phyloP scores from a whole-genome alignment of 2,888 invertebrate species.

The Tenthredo distinguenda region DNA sequence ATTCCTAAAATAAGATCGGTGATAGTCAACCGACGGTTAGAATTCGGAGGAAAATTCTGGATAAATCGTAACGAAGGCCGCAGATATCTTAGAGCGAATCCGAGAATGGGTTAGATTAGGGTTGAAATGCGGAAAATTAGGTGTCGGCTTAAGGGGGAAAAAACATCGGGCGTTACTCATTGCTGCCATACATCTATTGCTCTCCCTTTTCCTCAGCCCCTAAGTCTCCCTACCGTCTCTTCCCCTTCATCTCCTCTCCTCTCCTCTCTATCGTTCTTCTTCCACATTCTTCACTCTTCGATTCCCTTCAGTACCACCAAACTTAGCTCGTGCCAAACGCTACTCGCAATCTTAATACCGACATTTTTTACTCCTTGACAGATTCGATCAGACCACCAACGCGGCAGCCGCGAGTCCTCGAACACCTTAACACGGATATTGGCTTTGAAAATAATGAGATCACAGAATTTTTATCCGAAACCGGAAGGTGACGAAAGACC shows the following conservation, averaged over 20 bases:
- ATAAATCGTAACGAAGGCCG: constrained; percentile 28
- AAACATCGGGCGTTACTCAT: constrained; percentile 60
- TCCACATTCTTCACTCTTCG: constrained; percentile 47
- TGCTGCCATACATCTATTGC: constrained; percentile 63
- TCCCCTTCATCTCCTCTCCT: background rate
- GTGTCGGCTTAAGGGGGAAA: constrained; percentile 56
- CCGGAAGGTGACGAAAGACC: background rate
- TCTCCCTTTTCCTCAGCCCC: constrained; percentile 41
- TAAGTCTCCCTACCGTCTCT: background rate
- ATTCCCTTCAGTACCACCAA: constrained; percentile 26
- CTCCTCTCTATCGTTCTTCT: constrained; percentile 34
- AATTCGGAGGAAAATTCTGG: background rate
- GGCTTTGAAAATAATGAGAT: constrained; percentile 35
- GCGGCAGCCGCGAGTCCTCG: constrained; percentile 1
- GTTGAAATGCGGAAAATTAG: constrained; percentile 56
- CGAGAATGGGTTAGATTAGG: constrained; percentile 55
- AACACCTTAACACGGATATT: constrained; percentile 45
- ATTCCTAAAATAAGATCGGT: background rate
- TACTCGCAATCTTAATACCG: constrained; percentile 59
- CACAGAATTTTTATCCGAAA: constrained; percentile 7
- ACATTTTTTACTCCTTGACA: constrained; percentile 65
- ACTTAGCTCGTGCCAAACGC: constrained; percentile 47
- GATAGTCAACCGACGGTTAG: background rate
- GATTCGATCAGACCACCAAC: constrained; percentile 64
- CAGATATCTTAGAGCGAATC: constrained; percentile 38